A percentile compares a stretch with the other conserved stretches of the same genome.
Conservation (phyloP, 2,888 invertebrate species). For the Drosophila pseudotalamancana region DNA sequence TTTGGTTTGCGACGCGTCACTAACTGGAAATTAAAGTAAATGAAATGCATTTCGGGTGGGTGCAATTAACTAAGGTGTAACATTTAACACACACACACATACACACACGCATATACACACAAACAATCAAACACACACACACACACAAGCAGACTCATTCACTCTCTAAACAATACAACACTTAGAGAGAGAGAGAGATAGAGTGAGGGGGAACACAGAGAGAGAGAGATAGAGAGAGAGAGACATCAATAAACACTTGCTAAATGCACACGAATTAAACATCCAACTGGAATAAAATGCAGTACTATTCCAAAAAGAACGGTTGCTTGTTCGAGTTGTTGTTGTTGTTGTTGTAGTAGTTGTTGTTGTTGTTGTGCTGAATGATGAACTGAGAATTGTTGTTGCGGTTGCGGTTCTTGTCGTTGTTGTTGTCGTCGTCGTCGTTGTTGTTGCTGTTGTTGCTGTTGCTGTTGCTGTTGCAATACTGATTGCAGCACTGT, state of each 20-base stretch:
- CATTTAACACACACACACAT: constrained; percentile 23
- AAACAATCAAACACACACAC: constrained; percentile 13
- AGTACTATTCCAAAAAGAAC: constrained; percentile 72
- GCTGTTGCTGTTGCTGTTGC: constrained; percentile 27
- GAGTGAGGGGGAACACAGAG: not conserved
- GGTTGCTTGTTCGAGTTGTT: constrained; percentile 51
- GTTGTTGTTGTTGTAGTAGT: constrained; percentile 24
- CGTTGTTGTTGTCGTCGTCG: constrained; percentile 34
- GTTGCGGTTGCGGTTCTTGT: constrained; percentile 36
- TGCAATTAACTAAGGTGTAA: constrained; percentile 43
- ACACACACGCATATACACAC: not conserved
- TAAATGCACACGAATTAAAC: constrained; percentile 54
- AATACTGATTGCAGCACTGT: constrained; percentile 40
- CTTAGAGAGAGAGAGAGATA: constrained; percentile 9
- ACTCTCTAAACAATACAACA: constrained; percentile 22
- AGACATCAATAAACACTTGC: constrained; percentile 39
- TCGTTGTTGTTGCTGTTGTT: constrained; percentile 28
- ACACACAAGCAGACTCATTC: no score
- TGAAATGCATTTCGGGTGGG: constrained; percentile 27
- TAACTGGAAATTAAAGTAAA: constrained; percentile 50
- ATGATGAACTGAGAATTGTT: constrained; percentile 22
- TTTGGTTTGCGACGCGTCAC: constrained; percentile 30
- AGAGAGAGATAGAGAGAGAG: constrained; percentile 3
- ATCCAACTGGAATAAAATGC: constrained; percentile 65
- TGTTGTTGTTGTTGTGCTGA: constrained; percentile 34